phyloP scores from a whole-genome alignment of 2,797 vertebrate species.

The Alauda arvensis region DNA sequence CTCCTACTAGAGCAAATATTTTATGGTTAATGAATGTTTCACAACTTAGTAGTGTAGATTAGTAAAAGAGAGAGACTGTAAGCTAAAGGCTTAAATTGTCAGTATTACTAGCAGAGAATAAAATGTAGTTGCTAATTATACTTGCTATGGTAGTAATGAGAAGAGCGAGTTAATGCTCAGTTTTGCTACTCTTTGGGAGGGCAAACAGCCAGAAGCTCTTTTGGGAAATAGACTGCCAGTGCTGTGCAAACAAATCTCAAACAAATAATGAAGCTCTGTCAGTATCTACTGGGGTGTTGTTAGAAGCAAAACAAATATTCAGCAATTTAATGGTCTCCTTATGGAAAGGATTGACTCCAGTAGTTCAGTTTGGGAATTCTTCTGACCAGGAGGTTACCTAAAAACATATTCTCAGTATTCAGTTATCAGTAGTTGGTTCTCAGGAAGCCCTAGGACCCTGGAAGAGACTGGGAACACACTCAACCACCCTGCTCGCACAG shows the following conservation, averaged over 20 bases:
- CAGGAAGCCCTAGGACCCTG: background rate
- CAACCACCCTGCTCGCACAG: background rate
- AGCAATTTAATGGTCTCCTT: background rate
- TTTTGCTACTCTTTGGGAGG: background rate
- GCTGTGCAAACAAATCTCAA: background rate
- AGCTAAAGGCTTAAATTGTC: background rate
- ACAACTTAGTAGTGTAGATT: background rate
- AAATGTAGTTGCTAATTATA: background rate
- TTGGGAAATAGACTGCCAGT: background rate
- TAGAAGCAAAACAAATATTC: slow-evolving; percentile 4
- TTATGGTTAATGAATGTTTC: background rate
- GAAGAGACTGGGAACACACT: background rate
- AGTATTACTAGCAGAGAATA: background rate
- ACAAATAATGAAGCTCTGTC: background rate
- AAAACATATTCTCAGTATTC: background rate
- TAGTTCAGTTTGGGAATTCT: background rate
- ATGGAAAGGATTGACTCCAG: background rate
- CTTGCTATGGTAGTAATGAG: background rate
- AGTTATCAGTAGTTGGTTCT: background rate
- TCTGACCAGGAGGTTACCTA: background rate
- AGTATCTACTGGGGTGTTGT: background rate
- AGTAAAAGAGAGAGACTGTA: background rate
- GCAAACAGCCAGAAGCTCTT: background rate
- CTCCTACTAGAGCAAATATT: background rate
- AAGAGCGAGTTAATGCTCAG: background rate